phyloP scores from a whole-genome alignment of 2,113 vertebrate genomes.

The Phaetusa simplex region DNA sequence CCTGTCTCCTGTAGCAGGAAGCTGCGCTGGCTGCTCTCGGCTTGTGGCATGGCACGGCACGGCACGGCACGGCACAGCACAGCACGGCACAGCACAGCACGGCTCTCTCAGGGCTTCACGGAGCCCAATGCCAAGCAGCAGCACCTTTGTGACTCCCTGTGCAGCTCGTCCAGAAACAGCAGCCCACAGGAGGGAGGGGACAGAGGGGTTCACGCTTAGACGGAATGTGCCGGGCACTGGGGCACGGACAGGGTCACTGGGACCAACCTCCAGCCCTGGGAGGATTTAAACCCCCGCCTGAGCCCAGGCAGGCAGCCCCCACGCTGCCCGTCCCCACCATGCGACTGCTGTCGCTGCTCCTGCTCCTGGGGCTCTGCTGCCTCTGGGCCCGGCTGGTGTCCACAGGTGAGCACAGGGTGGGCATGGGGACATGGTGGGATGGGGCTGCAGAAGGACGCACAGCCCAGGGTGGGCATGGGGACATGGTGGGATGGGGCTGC shows the following conservation, averaged over 20 bases:
- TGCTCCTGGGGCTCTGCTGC: conserved; percentile 53
- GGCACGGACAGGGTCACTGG: neutral
- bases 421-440: fast-evolving
- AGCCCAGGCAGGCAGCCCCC: neutral
- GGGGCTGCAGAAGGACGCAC: neutral
- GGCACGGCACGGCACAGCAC: neutral
- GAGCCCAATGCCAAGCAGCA: neutral
- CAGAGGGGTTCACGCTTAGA: neutral
- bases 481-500: fast-evolving
- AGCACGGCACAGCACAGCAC: fast-evolving
- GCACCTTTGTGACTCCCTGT: neutral
- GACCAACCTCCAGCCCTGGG: neutral
- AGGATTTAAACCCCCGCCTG: conserved; percentile 11
- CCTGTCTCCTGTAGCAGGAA: fast-evolving
- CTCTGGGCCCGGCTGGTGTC: conserved; percentile 19
- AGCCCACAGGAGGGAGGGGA: neutral
- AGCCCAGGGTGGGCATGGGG: fast-evolving
- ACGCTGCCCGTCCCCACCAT: neutral
- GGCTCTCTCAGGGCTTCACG: neutral
- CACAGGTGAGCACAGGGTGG: neutral
- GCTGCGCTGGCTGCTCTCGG: neutral
- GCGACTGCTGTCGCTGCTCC: neutral
- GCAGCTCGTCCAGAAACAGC: neutral
- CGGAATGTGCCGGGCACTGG: neutral
- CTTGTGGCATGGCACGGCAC: neutral